Percentiles rank a stretch among this genome's conserved stretches.
phyloP scores from a whole-genome alignment of 2,113 vertebrate species.

The Melanotaenia duboulayi region DNA sequence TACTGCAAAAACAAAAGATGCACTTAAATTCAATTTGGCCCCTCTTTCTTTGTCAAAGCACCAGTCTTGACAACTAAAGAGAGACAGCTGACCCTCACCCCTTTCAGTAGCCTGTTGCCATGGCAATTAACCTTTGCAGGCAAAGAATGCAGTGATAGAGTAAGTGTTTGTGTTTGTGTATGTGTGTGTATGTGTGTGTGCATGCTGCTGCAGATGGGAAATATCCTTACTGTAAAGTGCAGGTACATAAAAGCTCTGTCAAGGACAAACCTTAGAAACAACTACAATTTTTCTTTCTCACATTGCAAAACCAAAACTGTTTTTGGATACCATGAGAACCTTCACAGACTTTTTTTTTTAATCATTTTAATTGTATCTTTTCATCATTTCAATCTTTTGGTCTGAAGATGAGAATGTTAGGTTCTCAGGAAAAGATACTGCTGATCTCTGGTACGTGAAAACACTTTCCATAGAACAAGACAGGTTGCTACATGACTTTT shows the following conservation, averaged over 20 bases:
- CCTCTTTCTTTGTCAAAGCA: conserved; percentile 18
- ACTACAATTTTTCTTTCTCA: conserved; percentile 6
- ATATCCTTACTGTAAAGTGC: conserved; percentile 28
- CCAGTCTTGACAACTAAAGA: conserved; percentile 46
- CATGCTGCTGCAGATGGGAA: conserved; percentile 36
- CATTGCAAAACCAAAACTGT: not conserved
- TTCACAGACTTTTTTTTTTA: not conserved
- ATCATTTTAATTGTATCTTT: not conserved
- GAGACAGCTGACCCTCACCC: conserved; percentile 53
- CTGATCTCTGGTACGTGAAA: conserved; percentile 24
- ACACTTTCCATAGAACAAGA: conserved; percentile 9
- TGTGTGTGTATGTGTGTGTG: conserved; percentile 20
- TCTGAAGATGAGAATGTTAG: not conserved
- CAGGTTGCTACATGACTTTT: not conserved
- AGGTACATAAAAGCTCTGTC: conserved; percentile 32
- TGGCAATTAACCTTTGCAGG: conserved; percentile 65
- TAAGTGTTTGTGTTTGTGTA: conserved; percentile 15
- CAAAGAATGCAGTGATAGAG: conserved; percentile 29
- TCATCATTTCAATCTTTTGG: not conserved
- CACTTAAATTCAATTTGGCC: conserved; percentile 31
- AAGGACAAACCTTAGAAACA: conserved; percentile 16
- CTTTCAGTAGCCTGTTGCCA: conserved; percentile 62
- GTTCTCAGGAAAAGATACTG: conserved; percentile 2
- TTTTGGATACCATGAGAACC: too few species aligned
- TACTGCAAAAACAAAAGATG: conserved; percentile 17